Conservation (phyloP, 2,888 invertebrate genomes). For the Ceriagrion tenellum region DNA sequence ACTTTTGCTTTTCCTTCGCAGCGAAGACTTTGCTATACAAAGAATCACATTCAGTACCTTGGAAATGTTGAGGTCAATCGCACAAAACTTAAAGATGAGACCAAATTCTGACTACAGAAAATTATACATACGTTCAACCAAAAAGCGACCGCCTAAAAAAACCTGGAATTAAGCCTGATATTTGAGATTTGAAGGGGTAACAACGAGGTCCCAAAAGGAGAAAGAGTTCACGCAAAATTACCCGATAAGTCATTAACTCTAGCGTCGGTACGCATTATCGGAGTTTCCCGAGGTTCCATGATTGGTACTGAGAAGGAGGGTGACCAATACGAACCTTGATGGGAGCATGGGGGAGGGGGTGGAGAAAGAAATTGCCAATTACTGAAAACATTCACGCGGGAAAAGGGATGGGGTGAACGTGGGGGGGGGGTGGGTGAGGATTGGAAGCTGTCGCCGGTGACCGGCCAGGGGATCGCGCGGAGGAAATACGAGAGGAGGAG, state of each 20-base stretch:
- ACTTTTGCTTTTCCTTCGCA: too few relatives aligned
- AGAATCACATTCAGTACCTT: too few relatives aligned
- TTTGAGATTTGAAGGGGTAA: not conserved
- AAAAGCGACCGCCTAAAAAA: too few relatives aligned
- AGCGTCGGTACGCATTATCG: not conserved
- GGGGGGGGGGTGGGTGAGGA: not conserved
- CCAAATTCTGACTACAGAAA: too few relatives aligned
- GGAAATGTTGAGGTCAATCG: too few relatives aligned
- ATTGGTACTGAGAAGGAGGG: not conserved
- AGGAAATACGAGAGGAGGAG: not conserved
- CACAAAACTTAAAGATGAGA: too few relatives aligned
- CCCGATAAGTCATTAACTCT: constrained; percentile 17
- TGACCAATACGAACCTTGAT: not conserved
- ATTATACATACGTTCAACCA: too few relatives aligned
- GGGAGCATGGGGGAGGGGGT: not conserved
- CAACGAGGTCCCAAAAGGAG: not conserved
- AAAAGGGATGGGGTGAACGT: not conserved
- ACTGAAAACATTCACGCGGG: not conserved
- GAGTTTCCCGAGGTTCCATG: not conserved
- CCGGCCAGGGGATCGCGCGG: too few relatives aligned
- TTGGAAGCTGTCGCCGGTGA: too few relatives aligned
- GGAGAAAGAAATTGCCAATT: constrained; percentile 18
- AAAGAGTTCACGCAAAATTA: not conserved
- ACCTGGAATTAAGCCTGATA: too few relatives aligned
- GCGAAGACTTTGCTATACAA: too few relatives aligned